Evolutionary conservation across 2,888 invertebrate genomes (phyloP).

Genomic region (Aleiodes testaceus): DNA sequence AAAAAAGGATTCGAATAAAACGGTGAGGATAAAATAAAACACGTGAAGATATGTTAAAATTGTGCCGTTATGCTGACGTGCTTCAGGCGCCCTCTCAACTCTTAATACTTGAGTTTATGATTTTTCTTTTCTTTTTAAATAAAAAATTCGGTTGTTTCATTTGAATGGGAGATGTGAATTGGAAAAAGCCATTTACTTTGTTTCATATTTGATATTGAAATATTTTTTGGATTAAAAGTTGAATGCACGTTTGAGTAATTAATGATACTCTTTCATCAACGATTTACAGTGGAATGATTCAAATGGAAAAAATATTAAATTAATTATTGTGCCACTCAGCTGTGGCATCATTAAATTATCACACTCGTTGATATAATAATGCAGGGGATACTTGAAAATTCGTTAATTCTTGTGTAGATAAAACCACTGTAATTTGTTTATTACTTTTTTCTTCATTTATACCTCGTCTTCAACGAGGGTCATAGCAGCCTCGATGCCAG

Average conservation of each 20-base stretch:
- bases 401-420: neutral
- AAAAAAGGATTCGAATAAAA: neutral
- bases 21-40: too few species aligned
- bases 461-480: neutral
- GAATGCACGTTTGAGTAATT: too few species aligned
- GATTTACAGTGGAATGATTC: neutral
- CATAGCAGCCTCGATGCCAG: constrained; percentile 10
- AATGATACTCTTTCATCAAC: neutral
- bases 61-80: constrained; percentile 35
- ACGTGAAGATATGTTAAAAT: neutral
- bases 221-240: too few species aligned
- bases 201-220: neutral
- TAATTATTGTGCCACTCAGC: neutral
- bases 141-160: neutral
- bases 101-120: constrained; percentile 11
- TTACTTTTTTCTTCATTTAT: too few species aligned
- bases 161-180: neutral
- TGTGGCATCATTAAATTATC: constrained; percentile 10
- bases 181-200: neutral
- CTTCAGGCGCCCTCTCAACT: constrained; percentile 30
- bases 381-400: neutral
- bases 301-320: neutral
- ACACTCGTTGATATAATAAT: constrained; percentile 2
- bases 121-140: neutral
- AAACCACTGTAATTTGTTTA: neutral